These are phyloP conservation scores for Tenthredo mesomela DNA, from an alignment of 2,888 invertebrate species.

Conservation along the genomic window DNA sequence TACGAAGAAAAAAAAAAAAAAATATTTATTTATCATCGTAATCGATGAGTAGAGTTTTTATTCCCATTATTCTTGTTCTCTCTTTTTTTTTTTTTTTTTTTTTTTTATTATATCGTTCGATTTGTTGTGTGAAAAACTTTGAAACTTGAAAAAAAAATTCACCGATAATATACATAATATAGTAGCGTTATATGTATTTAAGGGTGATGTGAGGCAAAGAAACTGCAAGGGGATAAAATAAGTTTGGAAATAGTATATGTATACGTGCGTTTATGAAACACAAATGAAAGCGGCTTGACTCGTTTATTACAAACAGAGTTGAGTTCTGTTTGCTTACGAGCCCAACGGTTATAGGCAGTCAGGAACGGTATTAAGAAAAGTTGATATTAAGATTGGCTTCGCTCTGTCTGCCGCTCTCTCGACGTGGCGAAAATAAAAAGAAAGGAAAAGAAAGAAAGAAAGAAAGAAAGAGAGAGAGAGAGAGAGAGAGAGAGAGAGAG, in stretches of 20 bases:
- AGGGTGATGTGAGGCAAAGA: neutral
- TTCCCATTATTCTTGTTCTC: too few relatives aligned
- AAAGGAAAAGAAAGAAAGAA: neutral
- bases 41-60: too few relatives aligned
- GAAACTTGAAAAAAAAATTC: too few relatives aligned
- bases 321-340: slow-evolving; percentile 36
- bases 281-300: slow-evolving; percentile 22
- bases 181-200: too few relatives aligned
- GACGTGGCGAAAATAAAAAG: slow-evolving; percentile 34
- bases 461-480: neutral
- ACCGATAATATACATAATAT: neutral
- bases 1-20: neutral
- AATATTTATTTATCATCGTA: too few relatives aligned
- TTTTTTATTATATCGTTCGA: too few relatives aligned
- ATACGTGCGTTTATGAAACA: slow-evolving; percentile 18
- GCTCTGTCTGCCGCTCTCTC: slow-evolving; percentile 28
- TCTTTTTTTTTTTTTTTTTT: too few relatives aligned
- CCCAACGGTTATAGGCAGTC: slow-evolving; percentile 16
- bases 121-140: too few relatives aligned
- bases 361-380: slow-evolving; percentile 40
- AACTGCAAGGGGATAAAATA: neutral
- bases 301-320: slow-evolving; percentile 27
- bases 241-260: neutral
- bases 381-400: slow-evolving; percentile 48
- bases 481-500: neutral